These are phyloP conservation scores for Xylocopa sonorina DNA, from an alignment of 1,140 invertebrate genomes.

Conservation along the genomic window DNA sequence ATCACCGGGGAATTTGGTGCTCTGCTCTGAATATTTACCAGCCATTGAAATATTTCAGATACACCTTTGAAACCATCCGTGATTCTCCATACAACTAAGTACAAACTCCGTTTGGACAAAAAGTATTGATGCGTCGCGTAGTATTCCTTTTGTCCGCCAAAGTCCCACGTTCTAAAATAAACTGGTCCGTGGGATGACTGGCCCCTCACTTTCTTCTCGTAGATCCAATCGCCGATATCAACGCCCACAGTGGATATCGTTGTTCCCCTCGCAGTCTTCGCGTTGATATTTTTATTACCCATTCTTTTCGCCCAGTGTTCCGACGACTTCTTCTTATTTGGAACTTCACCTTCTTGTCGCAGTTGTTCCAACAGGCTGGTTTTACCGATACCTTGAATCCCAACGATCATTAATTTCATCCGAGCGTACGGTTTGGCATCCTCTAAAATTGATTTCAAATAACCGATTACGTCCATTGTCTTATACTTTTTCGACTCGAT, in stretches of 20 bases:
- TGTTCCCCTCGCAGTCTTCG: constrained; percentile 88
- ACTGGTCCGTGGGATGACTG: constrained; percentile 92
- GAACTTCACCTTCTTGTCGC: constrained; percentile 91
- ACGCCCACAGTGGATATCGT: constrained; percentile 98
- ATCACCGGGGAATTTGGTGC: constrained; percentile 97
- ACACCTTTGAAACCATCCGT: constrained; percentile 96
- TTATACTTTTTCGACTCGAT: constrained; percentile 96
- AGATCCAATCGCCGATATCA: constrained; percentile 97
- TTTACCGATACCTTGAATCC: constrained; percentile 91
- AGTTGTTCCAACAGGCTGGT: constrained; percentile 95
- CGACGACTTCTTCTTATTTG: constrained; percentile 87
- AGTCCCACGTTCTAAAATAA: constrained; percentile 99
- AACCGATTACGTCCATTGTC: constrained; percentile 98
- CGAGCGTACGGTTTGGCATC: constrained; percentile 96
- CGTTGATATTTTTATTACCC: constrained; percentile 92
- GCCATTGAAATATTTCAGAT: constrained; percentile 95
- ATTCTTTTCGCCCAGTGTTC: constrained; percentile 97
- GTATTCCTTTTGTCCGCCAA: constrained; percentile 98
- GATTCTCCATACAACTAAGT: constrained; percentile 97
- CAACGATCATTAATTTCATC: constrained; percentile 99
- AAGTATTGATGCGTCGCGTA: constrained; percentile 99
- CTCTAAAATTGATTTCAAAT: constrained; percentile 94
- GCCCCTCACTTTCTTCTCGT: constrained; percentile 90
- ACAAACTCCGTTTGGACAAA: constrained; percentile 96
- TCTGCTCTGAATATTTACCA: constrained; percentile 96